Conservation (phyloP, 2,113 vertebrate species). For the Gorsachius goisagi region DNA sequence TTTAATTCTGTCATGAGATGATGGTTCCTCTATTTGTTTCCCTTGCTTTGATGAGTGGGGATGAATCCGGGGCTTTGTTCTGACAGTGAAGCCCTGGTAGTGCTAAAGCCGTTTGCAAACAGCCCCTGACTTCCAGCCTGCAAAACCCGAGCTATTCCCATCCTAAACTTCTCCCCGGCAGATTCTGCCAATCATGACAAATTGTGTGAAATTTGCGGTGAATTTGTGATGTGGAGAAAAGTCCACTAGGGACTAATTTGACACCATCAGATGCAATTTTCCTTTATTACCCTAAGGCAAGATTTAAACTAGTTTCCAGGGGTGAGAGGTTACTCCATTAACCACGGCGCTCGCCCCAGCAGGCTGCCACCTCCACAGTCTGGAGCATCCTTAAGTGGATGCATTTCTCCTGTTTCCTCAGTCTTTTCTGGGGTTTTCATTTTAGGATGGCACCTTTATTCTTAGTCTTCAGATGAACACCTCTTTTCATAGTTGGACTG, state of each 20-base stretch:
- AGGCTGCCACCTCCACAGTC: conserved; percentile 23
- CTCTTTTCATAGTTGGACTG: background rate
- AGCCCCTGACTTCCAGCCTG: background rate
- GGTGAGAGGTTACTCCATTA: conserved; percentile 64
- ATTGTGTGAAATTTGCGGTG: conserved; percentile 12
- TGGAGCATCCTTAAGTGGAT: background rate
- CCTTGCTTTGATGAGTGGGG: background rate
- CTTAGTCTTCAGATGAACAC: background rate
- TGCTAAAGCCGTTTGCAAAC: background rate
- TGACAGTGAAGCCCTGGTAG: background rate
- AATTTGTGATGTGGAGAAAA: conserved; percentile 46
- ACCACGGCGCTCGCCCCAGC: background rate
- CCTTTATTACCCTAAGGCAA: conserved; percentile 62
- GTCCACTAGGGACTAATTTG: conserved; percentile 65
- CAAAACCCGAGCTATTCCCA: background rate
- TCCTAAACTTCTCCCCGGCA: background rate
- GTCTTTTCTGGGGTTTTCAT: background rate
- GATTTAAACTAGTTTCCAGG: conserved; percentile 66
- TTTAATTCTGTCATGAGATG: background rate
- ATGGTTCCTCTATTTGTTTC: background rate
- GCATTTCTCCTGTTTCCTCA: background rate
- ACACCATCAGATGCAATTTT: conserved; percentile 61
- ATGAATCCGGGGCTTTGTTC: background rate
- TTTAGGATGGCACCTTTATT: background rate
- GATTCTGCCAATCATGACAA: conserved; percentile 44